These are phyloP conservation scores for Mythimna vitellina DNA, from an alignment of 2,888 invertebrate species.

Conservation along the genomic window DNA sequence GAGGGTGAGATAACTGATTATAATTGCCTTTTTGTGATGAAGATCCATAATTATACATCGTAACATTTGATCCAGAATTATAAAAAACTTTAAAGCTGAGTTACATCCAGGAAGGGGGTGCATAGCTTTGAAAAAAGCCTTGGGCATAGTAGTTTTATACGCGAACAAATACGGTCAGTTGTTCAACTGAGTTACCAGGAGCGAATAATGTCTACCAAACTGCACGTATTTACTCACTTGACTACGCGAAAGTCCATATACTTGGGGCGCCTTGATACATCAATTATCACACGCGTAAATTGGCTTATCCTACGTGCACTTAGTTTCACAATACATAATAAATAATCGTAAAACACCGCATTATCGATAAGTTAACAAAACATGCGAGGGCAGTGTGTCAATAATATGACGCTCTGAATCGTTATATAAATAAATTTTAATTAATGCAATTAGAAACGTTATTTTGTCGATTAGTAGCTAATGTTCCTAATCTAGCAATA, in stretches of 20 bases:
- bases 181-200: neutral
- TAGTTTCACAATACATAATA: neutral
- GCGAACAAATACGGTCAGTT: neutral
- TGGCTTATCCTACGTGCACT: neutral
- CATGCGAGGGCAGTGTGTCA: constrained; percentile 22
- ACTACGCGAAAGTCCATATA: neutral
- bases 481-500: constrained; percentile 14
- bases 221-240: neutral
- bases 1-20: constrained; percentile 75
- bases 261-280: neutral
- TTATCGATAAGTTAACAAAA: constrained; percentile 27
- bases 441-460: constrained; percentile 9
- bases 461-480: neutral
- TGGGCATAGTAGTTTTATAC: neutral
- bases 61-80: neutral
- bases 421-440: constrained; percentile 27
- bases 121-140: no score
- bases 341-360: constrained; percentile 1
- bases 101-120: no score
- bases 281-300: neutral
- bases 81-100: no score
- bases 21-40: neutral
- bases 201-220: neutral
- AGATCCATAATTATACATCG: neutral
- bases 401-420: constrained; percentile 7